A percentile compares a stretch with the other conserved stretches of the same genome.
Conservation (phyloP, 2,888 invertebrate genomes). For the Drosophila tripunctata region DNA sequence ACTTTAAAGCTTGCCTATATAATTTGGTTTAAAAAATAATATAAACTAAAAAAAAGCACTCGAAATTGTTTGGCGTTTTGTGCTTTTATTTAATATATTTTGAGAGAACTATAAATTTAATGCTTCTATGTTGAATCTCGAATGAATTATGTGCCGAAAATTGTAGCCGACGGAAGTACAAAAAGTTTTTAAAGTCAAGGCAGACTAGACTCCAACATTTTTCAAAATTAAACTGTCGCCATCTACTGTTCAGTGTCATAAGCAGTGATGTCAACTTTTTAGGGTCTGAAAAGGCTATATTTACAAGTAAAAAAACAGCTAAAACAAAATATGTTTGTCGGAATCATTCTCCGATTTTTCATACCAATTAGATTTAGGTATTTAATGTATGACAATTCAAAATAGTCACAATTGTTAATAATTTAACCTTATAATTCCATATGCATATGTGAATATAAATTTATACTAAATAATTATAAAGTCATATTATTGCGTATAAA, state of each 20-base stretch:
- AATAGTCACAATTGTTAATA: no score
- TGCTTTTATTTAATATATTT: constrained; percentile 5
- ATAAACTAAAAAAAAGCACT: not conserved
- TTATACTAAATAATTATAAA: no score
- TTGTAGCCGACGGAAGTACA: not conserved
- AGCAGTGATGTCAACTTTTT: no score
- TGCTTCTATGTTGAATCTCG: constrained; percentile 29
- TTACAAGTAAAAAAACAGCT: not conserved
- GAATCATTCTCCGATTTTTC: no score
- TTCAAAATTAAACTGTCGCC: constrained; percentile 2
- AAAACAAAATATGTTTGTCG: no score
- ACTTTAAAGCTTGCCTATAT: no score
- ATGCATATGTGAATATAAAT: no score
- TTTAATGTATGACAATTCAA: no score
- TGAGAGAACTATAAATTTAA: constrained; percentile 42
- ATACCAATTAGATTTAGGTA: no score
- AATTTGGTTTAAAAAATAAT: constrained; percentile 17
- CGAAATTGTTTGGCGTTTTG: constrained; percentile 4
- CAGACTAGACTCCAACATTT: constrained; percentile 8
- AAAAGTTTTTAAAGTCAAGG: constrained; percentile 15
- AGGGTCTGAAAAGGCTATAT: no score
- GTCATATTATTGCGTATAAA: no score
- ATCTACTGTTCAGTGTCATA: constrained; percentile 13
- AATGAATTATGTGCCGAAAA: constrained; percentile 18
- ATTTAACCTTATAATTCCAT: no score